These are phyloP conservation scores for Leguminivora glycinivorella DNA, from an alignment of 1,140 invertebrate species.

Conservation along the genomic window DNA sequence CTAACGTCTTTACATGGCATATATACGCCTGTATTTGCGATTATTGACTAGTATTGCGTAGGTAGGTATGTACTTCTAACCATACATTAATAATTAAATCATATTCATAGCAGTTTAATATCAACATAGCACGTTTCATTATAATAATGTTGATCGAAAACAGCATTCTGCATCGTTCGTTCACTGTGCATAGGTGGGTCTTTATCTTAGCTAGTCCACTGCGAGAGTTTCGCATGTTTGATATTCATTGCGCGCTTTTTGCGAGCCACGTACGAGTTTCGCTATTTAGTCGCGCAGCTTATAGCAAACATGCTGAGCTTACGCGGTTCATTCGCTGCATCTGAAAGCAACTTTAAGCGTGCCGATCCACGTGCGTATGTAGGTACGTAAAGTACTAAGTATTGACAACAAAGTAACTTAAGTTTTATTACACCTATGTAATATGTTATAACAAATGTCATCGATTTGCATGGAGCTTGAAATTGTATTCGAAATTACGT, in stretches of 20 bases:
- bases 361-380: not conserved
- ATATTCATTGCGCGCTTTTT: no score
- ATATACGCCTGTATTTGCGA: no score
- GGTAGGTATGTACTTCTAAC: not conserved
- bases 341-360: not conserved
- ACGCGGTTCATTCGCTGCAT: no score
- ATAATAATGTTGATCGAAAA: not conserved
- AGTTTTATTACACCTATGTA: not conserved
- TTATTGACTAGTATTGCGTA: no score
- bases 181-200: not conserved
- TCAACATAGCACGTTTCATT: not conserved
- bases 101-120: not conserved
- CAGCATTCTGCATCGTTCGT: not conserved
- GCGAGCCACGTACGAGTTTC: no score
- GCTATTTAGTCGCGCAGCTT: no score
- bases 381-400: not conserved
- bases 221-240: no score
- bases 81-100: not conserved
- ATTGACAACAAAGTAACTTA: constrained; percentile 1
- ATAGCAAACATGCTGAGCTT: no score
- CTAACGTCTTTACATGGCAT: no score
- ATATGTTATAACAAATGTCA: not conserved
- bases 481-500: not conserved
- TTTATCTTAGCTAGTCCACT: no score
- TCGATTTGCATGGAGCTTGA: not conserved